These are phyloP conservation scores for Oscheius sp. DNA, from an alignment of 2,888 invertebrate species.

Conservation along the genomic window DNA sequence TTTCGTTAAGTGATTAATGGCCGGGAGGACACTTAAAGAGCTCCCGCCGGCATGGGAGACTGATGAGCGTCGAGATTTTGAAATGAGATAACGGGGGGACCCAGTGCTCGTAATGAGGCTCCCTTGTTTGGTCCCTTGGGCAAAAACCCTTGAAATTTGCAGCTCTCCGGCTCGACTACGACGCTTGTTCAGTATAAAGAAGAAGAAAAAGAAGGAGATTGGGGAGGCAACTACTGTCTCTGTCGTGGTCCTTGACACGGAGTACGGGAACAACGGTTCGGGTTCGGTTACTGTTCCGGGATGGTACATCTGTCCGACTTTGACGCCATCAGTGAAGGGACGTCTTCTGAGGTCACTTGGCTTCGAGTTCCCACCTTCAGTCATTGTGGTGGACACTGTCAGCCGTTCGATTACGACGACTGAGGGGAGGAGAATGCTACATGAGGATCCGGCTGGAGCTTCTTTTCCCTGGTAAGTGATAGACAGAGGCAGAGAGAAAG, in stretches of 20 bases:
- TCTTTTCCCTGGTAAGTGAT: conserved; percentile 55
- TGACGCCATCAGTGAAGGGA: conserved; percentile 38
- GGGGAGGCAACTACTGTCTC: conserved; percentile 30
- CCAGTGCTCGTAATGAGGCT: no score
- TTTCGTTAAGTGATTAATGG: conserved; percentile 26
- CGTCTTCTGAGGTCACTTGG: conserved; percentile 51
- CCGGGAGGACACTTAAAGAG: conserved; percentile 11
- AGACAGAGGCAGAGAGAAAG: no score
- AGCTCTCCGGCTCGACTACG: conserved; percentile 63
- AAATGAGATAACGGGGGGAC: conserved; percentile 3
- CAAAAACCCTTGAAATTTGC: conserved; percentile 19
- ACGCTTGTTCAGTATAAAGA: conserved; percentile 57
- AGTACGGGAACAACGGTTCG: conserved; percentile 22
- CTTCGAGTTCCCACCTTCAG: conserved; percentile 50
- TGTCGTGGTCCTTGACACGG: conserved; percentile 51
- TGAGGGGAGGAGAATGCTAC: conserved; percentile 51
- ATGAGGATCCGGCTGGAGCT: conserved; percentile 53
- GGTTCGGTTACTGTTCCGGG: conserved; percentile 37
- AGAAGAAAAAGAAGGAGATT: conserved; percentile 45
- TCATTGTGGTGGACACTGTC: conserved; percentile 53
- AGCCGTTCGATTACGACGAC: conserved; percentile 48
- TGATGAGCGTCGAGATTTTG: conserved; percentile 13
- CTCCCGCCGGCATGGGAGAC: conserved; percentile 26
- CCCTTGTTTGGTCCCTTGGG: background rate
- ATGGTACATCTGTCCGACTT: conserved; percentile 39